phyloP scores from a whole-genome alignment of 2,888 invertebrate species.

The Pseudococcus jackbeardsleyi region DNA sequence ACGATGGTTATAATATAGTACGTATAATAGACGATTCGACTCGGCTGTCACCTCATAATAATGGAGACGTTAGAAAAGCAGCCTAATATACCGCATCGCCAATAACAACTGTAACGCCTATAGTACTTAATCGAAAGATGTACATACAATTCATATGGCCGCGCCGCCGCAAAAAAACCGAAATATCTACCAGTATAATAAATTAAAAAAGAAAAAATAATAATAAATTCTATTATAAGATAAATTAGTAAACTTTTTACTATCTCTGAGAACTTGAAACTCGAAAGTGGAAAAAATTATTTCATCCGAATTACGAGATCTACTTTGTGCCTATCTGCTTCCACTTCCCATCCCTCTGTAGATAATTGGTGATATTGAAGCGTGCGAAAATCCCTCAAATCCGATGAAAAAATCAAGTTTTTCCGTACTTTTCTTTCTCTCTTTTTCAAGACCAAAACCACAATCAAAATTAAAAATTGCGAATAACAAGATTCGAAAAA shows the following conservation, averaged over 20 bases:
- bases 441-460: too few species aligned
- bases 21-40: conserved; percentile 45
- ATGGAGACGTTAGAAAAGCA: conserved; percentile 49
- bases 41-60: conserved; percentile 49
- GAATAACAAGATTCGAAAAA: too few species aligned
- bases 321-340: not conserved
- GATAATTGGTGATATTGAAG: too few species aligned
- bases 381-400: too few species aligned
- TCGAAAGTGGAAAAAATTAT: conserved; percentile 31
- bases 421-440: too few species aligned
- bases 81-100: conserved; percentile 41
- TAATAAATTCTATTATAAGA: conserved; percentile 12
- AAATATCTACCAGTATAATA: not conserved
- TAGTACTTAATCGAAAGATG: conserved; percentile 14
- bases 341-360: too few species aligned
- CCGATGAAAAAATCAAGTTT: too few species aligned
- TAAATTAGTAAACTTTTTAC: conserved; percentile 39
- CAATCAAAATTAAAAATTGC: too few species aligned
- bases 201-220: not conserved
- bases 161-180: not conserved
- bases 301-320: not conserved
- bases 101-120: conserved; percentile 43
- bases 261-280: not conserved
- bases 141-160: conserved; percentile 23
- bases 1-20: not conserved